Conservation (phyloP, 2,113 vertebrate genomes). For the Paramormyrops kingsleyae region DNA sequence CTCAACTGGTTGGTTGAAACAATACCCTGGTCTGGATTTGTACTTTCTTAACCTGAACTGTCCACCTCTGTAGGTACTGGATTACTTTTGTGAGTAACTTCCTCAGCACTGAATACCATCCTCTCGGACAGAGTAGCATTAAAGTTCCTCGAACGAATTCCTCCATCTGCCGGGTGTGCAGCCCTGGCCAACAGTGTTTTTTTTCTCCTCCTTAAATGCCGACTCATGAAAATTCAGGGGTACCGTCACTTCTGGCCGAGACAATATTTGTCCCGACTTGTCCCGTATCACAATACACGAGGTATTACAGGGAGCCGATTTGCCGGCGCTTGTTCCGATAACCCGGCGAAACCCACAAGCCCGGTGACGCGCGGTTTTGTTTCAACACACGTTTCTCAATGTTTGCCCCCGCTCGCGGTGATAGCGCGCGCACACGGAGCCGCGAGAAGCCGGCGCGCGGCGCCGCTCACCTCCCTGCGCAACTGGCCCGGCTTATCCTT, state of each 20-base stretch:
- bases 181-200: background rate
- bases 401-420: background rate
- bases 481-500: background rate
- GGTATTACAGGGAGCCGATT: background rate
- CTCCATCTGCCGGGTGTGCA: background rate
- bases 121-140: background rate
- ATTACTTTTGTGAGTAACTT: background rate
- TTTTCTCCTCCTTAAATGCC: background rate
- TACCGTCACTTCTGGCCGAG: background rate
- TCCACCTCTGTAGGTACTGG: background rate
- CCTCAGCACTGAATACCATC: background rate
- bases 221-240: background rate
- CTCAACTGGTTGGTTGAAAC: background rate
- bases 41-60: background rate
- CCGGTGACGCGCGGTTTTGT: background rate
- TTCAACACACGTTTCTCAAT: background rate
- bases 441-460: background rate
- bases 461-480: background rate
- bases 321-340: background rate
- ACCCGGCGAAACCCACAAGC: background rate
- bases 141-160: background rate
- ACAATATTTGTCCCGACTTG: background rate
- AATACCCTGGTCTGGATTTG: background rate
- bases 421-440: background rate
- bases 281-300: background rate